These are phyloP conservation scores for Eupleurogrammus muticus DNA, from an alignment of 2,797 vertebrate species.

Conservation along the genomic window DNA sequence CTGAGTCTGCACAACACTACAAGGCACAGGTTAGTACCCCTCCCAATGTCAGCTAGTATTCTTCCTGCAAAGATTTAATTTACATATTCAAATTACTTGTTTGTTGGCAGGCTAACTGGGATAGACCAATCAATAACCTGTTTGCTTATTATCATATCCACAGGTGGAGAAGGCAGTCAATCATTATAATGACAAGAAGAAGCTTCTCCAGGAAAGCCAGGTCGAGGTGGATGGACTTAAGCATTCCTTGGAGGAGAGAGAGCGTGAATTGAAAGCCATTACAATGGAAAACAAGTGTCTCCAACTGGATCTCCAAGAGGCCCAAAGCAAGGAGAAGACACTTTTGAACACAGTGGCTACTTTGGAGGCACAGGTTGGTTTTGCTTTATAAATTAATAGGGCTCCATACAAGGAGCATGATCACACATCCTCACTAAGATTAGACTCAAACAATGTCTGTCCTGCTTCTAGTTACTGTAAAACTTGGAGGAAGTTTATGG, in stretches of 20 bases:
- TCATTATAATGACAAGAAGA: conserved; percentile 90
- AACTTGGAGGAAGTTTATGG: not conserved
- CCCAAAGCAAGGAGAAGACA: conserved; percentile 75
- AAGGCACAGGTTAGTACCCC: conserved; percentile 87
- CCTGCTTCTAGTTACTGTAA: not conserved
- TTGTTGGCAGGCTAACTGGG: conserved; percentile 2
- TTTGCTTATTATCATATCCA: not conserved
- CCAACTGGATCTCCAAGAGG: conserved; percentile 85
- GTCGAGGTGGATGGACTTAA: conserved; percentile 83
- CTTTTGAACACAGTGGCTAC: conserved; percentile 83
- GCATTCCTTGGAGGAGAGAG: conserved; percentile 74
- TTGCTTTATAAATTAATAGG: not conserved
- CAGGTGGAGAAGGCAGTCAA: conserved; percentile 92
- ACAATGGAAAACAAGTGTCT: conserved; percentile 79
- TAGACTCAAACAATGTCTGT: not conserved
- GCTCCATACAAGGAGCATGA: not conserved
- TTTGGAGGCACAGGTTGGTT: conserved; percentile 89
- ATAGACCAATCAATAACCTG: not conserved
- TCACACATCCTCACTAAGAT: not conserved
- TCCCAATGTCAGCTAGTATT: not conserved
- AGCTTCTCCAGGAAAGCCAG: conserved; percentile 88
- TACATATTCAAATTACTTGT: not conserved
- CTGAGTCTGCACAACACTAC: conserved; percentile 88
- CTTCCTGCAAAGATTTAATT: not conserved
- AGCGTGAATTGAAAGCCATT: conserved; percentile 80